Percentiles rank a stretch among this genome's conserved stretches.
Evolutionary conservation across 2,797 vertebrate genomes (phyloP).

Genomic region (Sternarchorhynchus goeldii): DNA sequence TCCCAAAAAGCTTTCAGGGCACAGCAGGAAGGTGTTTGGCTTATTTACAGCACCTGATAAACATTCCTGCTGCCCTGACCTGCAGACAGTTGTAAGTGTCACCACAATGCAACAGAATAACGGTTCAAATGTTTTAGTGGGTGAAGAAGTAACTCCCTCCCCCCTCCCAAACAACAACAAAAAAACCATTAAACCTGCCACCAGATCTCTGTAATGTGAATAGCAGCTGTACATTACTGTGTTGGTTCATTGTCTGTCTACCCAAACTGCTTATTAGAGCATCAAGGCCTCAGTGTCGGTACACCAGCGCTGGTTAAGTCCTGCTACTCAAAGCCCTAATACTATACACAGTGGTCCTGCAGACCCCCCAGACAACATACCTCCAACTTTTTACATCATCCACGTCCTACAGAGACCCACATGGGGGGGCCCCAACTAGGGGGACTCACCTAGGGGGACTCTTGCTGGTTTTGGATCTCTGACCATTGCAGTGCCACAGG

Average conservation of each 20-base stretch:
- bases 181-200: too few species aligned
- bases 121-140: slow-evolving; percentile 26
- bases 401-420: slow-evolving; percentile 13
- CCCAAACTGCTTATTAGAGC: slow-evolving; percentile 18
- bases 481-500: slow-evolving; percentile 3
- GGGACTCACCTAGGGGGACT: not conserved
- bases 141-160: slow-evolving; percentile 6
- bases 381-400: not conserved
- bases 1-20: not conserved
- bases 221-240: slow-evolving; percentile 31
- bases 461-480: too few species aligned
- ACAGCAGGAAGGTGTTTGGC: not conserved
- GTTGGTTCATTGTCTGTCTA: slow-evolving; percentile 26
- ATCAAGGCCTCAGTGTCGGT: not conserved
- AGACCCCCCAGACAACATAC: not conserved
- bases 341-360: not conserved
- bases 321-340: not conserved
- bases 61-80: slow-evolving; percentile 15
- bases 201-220: slow-evolving; percentile 12
- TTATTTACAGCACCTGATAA: slow-evolving; percentile 21
- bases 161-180: not conserved
- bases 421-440: not conserved
- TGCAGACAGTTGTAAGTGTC: slow-evolving; percentile 3
- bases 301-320: not conserved
- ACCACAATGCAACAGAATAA: slow-evolving; percentile 18